These are phyloP conservation scores for Bradysia coprophila DNA, from an alignment of 1,140 invertebrate species.

Conservation along the genomic window DNA sequence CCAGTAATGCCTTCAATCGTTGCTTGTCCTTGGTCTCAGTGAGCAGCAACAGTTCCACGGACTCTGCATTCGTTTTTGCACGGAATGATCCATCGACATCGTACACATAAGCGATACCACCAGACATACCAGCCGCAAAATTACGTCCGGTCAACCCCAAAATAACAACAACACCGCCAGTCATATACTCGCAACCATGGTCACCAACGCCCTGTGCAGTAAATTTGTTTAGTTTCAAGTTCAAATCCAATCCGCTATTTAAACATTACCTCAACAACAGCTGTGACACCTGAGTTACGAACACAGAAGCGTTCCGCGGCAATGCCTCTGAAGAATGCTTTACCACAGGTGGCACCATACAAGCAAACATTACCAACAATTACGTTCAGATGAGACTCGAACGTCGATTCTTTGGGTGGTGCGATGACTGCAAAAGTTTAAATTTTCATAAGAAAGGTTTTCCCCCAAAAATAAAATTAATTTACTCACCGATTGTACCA, in stretches of 20 bases:
- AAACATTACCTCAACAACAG: slow-evolving; percentile 51
- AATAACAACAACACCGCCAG: slow-evolving; percentile 79
- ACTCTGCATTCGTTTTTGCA: slow-evolving; percentile 79
- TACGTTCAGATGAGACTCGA: slow-evolving; percentile 84
- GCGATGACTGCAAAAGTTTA: no score
- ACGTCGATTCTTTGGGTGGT: slow-evolving; percentile 68
- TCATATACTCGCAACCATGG: slow-evolving; percentile 99
- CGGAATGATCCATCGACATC: slow-evolving; percentile 72
- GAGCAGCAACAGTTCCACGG: slow-evolving; percentile 72
- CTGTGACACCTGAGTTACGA: slow-evolving; percentile 86
- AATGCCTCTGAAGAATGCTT: slow-evolving; percentile 89
- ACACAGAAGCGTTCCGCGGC: slow-evolving; percentile 97
- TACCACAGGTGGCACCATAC: slow-evolving; percentile 91
- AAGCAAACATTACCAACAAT: slow-evolving; percentile 97
- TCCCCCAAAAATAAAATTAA: no score
- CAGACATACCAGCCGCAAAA: slow-evolving; percentile 96
- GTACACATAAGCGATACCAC: slow-evolving; percentile 91
- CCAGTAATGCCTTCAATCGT: slow-evolving; percentile 58
- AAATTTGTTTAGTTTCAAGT: not conserved
- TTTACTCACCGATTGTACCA: slow-evolving; percentile 80
- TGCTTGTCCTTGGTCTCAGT: slow-evolving; percentile 61
- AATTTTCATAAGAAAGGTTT: no score
- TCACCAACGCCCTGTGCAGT: slow-evolving; percentile 80
- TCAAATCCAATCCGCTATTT: slow-evolving; percentile 3
- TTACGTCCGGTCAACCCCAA: slow-evolving; percentile 90